phyloP scores from a whole-genome alignment of 2,888 invertebrate genomes.

The Seira sanloemensis region DNA sequence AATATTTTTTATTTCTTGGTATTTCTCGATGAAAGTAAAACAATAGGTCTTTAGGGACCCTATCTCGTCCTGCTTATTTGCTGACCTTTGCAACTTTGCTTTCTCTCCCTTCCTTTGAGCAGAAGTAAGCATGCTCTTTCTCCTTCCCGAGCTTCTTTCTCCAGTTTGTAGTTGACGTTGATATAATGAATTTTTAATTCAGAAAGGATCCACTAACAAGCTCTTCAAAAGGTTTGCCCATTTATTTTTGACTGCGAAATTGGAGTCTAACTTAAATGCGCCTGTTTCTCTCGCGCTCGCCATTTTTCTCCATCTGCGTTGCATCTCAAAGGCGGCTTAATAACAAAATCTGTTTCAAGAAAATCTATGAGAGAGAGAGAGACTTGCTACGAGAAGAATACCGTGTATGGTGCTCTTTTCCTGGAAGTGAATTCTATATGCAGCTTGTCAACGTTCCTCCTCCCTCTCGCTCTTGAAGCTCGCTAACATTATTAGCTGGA shows the following conservation, averaged over 20 bases:
- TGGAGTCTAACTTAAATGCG: too few species aligned
- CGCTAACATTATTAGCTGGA: background rate
- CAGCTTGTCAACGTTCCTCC: background rate
- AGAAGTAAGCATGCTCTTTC: background rate
- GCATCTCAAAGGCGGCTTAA: background rate
- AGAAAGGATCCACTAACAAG: slow-evolving; percentile 36
- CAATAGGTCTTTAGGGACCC: slow-evolving; percentile 5
- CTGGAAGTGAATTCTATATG: background rate
- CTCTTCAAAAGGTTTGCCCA: slow-evolving; percentile 9
- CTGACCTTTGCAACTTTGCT: background rate
- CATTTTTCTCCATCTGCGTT: background rate
- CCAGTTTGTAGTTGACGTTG: slow-evolving; percentile 34
- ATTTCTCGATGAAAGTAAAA: slow-evolving; percentile 14
- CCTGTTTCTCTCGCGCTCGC: too few species aligned
- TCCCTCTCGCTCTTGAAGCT: background rate
- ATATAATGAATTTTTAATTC: slow-evolving; percentile 59
- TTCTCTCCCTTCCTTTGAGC: background rate
- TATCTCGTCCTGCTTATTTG: background rate
- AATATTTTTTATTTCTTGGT: background rate
- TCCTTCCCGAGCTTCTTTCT: background rate
- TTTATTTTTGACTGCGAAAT: background rate
- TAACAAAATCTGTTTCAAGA: background rate
- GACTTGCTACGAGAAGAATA: too few species aligned
- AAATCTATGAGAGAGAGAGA: background rate
- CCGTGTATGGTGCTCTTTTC: too few species aligned